A percentile compares a stretch with the other conserved stretches of the same genome.
phyloP scores from a whole-genome alignment of 2,797 vertebrate genomes.

The Ctenopoma kingsleyae region DNA sequence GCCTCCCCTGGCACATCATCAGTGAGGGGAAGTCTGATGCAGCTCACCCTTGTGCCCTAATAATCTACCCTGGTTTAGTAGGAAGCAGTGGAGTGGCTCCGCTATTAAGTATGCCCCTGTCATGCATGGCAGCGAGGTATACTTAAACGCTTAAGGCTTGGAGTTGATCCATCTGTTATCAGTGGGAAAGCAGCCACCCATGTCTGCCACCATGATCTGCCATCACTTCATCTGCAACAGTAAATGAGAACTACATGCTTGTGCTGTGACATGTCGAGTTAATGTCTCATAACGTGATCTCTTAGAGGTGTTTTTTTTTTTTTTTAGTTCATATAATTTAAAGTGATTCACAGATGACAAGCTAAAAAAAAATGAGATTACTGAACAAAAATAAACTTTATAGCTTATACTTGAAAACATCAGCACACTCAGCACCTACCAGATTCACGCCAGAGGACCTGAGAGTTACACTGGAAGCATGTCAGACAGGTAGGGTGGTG shows the following conservation, averaged over 20 bases:
- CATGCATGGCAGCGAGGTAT: slow-evolving; percentile 45
- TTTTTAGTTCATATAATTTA: too few species aligned
- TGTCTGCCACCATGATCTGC: background rate
- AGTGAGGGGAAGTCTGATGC: slow-evolving; percentile 29
- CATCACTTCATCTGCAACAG: background rate
- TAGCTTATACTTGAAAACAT: too few species aligned
- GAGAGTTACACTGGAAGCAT: too few species aligned
- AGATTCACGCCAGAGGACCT: too few species aligned
- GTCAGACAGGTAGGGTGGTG: too few species aligned
- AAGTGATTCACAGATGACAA: too few species aligned
- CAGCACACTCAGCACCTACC: too few species aligned
- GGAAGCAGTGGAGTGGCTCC: slow-evolving; percentile 22
- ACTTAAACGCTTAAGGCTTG: slow-evolving; percentile 26
- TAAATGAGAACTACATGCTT: background rate
- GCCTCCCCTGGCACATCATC: slow-evolving; percentile 56
- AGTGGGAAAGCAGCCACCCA: slow-evolving; percentile 17
- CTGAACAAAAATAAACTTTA: too few species aligned
- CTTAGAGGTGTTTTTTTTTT: too few species aligned
- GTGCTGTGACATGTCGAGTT: too few species aligned
- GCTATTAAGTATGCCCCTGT: slow-evolving; percentile 29
- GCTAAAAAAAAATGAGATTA: too few species aligned
- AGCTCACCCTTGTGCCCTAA: slow-evolving; percentile 17
- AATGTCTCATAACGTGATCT: too few species aligned
- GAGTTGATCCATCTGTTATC: slow-evolving; percentile 1
- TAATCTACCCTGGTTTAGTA: slow-evolving; percentile 20